These are phyloP conservation scores for Cheirogaleus medius DNA, from an alignment of 2,113 vertebrate species.

Conservation along the genomic window DNA sequence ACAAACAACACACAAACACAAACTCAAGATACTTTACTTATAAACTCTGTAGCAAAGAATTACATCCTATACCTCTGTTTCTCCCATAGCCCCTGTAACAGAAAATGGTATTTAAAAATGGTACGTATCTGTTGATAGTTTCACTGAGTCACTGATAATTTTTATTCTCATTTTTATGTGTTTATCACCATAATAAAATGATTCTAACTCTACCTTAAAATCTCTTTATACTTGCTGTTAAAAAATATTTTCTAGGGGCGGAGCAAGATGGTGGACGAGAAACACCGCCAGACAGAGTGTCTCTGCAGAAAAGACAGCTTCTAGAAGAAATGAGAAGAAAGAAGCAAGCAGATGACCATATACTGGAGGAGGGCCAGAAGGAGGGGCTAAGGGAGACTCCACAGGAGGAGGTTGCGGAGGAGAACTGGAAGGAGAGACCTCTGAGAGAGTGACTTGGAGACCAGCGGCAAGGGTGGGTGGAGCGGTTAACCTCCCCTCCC, in stretches of 20 bases:
- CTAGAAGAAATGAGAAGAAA: no score
- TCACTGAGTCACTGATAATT: background rate
- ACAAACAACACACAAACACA: background rate
- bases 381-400: no score
- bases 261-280: no score
- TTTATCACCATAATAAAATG: background rate
- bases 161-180: background rate
- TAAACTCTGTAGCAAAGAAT: background rate
- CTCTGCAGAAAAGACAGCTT: no score
- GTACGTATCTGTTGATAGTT: background rate
- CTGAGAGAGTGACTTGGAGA: no score
- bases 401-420: no score
- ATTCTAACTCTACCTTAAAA: background rate
- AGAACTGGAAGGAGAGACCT: no score
- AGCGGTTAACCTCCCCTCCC: no score
- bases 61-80: background rate
- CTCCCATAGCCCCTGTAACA: background rate
- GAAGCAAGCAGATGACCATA: no score
- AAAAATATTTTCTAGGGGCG: background rate
- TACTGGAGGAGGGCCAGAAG: no score
- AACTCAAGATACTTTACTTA: background rate
- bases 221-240: background rate
- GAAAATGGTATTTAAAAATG: background rate
- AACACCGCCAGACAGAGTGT: no score
- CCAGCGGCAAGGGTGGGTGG: no score